Percentiles rank a stretch among this genome's conserved stretches.
These are phyloP conservation scores for Cinclus cinclus DNA, from an alignment of 2,113 vertebrate species.

Conservation along the genomic window DNA sequence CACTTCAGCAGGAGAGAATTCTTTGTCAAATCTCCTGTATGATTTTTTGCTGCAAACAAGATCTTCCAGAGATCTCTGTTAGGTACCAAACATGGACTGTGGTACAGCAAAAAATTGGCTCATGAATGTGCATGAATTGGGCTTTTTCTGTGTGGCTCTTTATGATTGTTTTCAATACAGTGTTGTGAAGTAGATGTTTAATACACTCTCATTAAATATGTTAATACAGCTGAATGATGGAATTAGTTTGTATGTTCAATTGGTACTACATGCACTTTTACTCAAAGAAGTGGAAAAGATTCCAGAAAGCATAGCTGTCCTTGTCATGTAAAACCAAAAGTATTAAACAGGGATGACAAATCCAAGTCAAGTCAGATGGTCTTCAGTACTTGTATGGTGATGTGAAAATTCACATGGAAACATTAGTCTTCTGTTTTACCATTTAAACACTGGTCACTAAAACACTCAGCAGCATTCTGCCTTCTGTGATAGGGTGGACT, in stretches of 20 bases:
- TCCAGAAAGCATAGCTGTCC: not conserved
- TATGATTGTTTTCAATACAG: not conserved
- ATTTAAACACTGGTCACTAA: not conserved
- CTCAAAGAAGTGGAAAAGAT: not conserved
- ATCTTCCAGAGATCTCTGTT: not conserved
- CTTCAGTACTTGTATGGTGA: not conserved
- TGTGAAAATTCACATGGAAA: not conserved
- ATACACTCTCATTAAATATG: not conserved
- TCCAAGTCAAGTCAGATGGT: not conserved
- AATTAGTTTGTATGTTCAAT: not conserved
- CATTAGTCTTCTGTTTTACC: not conserved
- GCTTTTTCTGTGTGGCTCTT: not conserved
- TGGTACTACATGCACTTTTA: not conserved
- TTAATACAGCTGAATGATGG: not conserved
- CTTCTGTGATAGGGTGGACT: slow-evolving; percentile 86
- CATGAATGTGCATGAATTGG: not conserved
- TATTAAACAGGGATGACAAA: not conserved
- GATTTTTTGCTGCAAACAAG: slow-evolving; percentile 39
- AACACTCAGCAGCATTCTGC: not conserved
- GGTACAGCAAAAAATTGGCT: slow-evolving; percentile 47
- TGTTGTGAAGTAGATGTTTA: not conserved
- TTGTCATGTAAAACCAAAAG: not conserved
- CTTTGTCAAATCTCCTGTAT: slow-evolving; percentile 45
- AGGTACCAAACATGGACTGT: slow-evolving; percentile 33
- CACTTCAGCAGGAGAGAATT: slow-evolving; percentile 30